These are phyloP conservation scores for Siderastrea siderea DNA, from an alignment of 92 coral and sea anemone genomes.

Conservation along the genomic window DNA sequence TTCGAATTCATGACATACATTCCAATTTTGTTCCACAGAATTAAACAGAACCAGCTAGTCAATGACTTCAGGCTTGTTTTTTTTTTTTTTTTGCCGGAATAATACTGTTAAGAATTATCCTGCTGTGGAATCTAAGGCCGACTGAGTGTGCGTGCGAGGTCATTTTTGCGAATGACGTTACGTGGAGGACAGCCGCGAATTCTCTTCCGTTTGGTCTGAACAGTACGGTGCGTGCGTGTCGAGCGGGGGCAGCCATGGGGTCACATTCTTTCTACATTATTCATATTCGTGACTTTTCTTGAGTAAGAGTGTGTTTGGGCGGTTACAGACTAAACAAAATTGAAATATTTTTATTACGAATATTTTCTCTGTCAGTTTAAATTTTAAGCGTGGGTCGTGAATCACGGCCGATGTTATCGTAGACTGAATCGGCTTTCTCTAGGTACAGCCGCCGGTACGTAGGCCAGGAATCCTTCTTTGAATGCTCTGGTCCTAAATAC, in stretches of 20 bases:
- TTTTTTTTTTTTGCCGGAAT: neutral
- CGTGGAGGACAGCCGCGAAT: conserved; percentile 6
- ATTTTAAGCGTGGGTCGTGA: neutral
- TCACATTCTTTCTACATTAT: conserved; percentile 8
- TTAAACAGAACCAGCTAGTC: neutral
- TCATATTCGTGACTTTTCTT: conserved; percentile 2
- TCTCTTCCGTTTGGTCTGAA: neutral
- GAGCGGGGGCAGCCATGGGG: conserved; percentile 2
- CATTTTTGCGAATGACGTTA: neutral
- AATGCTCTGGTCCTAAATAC: too few relatives aligned
- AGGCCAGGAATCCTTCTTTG: too few relatives aligned
- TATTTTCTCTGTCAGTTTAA: neutral
- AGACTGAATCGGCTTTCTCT: too few relatives aligned
- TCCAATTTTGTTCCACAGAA: neutral
- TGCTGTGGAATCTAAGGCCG: neutral
- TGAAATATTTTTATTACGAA: neutral
- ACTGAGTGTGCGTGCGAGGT: neutral
- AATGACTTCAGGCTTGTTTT: too few relatives aligned
- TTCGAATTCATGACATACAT: neutral
- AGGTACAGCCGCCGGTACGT: too few relatives aligned
- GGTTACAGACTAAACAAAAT: neutral
- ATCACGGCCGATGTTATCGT: too few relatives aligned
- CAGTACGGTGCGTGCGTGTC: neutral
- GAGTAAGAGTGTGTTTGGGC: neutral
- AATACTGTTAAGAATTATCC: neutral